Percentiles rank a stretch among this genome's conserved stretches.
Evolutionary conservation across 2,797 vertebrate genomes (phyloP).

Genomic region (Anabacerthia variegaticeps): DNA sequence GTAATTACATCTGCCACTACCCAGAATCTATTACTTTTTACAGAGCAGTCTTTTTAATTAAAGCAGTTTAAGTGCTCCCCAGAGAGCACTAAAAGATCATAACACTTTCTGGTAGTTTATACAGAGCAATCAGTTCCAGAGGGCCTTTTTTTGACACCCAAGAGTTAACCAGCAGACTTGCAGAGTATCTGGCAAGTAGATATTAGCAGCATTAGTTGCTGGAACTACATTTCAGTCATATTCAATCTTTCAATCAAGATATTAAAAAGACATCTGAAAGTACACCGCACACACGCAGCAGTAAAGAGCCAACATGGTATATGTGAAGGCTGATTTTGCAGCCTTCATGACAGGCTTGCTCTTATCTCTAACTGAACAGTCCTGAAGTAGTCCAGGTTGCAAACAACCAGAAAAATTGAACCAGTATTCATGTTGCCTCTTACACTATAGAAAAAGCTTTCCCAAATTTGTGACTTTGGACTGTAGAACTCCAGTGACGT

Average conservation of each 20-base stretch:
- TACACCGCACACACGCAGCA: neutral
- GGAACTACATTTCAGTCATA: neutral
- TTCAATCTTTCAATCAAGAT: neutral
- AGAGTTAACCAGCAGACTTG: neutral
- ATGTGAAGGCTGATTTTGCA: neutral
- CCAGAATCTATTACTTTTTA: neutral
- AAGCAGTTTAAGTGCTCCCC: neutral
- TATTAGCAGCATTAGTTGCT: neutral
- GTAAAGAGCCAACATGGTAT: neutral
- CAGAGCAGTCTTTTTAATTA: slow-evolving; percentile 14
- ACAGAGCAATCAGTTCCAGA: neutral
- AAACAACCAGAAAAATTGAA: neutral
- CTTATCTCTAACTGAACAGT: neutral
- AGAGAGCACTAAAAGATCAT: neutral
- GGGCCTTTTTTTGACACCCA: neutral
- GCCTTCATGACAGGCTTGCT: neutral
- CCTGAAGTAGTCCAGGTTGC: neutral
- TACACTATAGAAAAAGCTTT: neutral
- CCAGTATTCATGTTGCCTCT: neutral
- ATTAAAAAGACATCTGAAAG: neutral
- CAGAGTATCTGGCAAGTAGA: neutral
- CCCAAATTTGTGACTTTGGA: neutral
- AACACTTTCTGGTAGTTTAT: neutral
- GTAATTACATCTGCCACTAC: slow-evolving; percentile 5
- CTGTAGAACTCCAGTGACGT: neutral